Percentiles rank a stretch among this genome's conserved stretches.
These are phyloP conservation scores for Myotis planiceps DNA, from an alignment of 2,797 vertebrate genomes.

Conservation along the genomic window DNA sequence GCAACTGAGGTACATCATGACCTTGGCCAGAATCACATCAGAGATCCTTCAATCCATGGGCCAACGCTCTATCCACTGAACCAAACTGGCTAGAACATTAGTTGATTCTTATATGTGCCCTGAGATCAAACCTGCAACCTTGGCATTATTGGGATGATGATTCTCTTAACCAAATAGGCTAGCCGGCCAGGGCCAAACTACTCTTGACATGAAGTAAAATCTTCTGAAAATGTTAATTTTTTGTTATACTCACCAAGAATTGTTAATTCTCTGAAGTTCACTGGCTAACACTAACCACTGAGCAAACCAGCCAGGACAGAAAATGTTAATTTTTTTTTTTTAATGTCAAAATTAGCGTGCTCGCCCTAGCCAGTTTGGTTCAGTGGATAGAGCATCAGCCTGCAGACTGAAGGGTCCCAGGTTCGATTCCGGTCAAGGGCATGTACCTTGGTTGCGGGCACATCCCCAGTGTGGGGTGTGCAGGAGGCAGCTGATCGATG, in stretches of 20 bases:
- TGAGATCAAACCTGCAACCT: not conserved
- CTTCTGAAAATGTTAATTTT: not conserved
- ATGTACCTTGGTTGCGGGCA: too few species aligned
- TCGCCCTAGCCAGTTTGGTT: too few species aligned
- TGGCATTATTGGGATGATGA: not conserved
- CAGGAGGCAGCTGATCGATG: too few species aligned
- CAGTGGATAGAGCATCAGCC: too few species aligned
- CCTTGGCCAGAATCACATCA: not conserved
- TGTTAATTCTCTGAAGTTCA: too few species aligned
- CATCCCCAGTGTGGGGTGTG: too few species aligned
- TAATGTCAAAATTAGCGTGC: not conserved
- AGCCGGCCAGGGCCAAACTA: not conserved
- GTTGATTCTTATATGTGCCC: not conserved
- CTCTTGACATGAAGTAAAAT: not conserved
- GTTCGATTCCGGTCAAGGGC: too few species aligned
- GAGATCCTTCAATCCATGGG: not conserved
- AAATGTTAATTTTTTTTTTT: too few species aligned
- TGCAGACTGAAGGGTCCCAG: too few species aligned
- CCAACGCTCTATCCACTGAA: not conserved
- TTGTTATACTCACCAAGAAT: too few species aligned
- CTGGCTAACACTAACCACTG: too few species aligned
- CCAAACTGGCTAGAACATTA: not conserved
- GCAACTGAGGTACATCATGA: not conserved
- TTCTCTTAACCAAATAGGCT: not conserved
- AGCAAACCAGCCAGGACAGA: too few species aligned